Base-by-base conservation (phyloP, 2,113 vertebrate species). In the Bostrychus sinensis region DNA sequence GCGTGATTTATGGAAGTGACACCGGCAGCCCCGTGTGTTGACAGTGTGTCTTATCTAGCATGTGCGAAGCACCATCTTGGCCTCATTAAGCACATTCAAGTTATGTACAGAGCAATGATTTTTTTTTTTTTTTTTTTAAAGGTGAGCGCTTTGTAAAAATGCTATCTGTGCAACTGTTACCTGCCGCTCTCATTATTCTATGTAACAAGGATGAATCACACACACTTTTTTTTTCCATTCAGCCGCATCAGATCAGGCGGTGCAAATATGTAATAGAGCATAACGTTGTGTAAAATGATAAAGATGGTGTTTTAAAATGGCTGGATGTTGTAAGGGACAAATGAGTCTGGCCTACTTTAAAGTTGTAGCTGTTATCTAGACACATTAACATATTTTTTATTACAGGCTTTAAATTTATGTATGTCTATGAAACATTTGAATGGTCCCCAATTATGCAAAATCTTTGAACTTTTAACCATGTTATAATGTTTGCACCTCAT, bases 1-100 rank as follows among this genome's bases (percentile, higher is more conserved):
- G 73, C 61, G 65, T 87, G 89, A 89, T 90, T 89, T 86, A 89
- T 89, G 82, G 76, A 77, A 71, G 70, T 82, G 69, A 82, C 81
- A 80, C 26, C 62, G 45, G 67, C 32, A 66, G 55, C 64, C 38
- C 32, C 30, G 11, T 62, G 69, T 76, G 62, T 76, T 72, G 72
- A n/a, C 56, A 56, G 66, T 72, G 72, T 69, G 56, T 71, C 45
- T 78, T 66, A 53, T 66, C 65, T 76, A 70, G 81, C 71, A 36
- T 60, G 81, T 78, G 78, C 80, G 64, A 86, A 84, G 76, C 57
- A 14, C 70, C 64, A 71, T 71, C 63, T 74, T 68, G 68, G 84
- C 81, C 72, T 80, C 82, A 82, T 87, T 87, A 81, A 67, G 50
- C 78, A 75, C 63, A 50, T 71, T 72, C 50, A 60, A 41, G 69